Percentiles rank a stretch among this genome's conserved stretches.
Conservation (phyloP, 2,888 invertebrate species). For the Pristionchus mayeri region DNA sequence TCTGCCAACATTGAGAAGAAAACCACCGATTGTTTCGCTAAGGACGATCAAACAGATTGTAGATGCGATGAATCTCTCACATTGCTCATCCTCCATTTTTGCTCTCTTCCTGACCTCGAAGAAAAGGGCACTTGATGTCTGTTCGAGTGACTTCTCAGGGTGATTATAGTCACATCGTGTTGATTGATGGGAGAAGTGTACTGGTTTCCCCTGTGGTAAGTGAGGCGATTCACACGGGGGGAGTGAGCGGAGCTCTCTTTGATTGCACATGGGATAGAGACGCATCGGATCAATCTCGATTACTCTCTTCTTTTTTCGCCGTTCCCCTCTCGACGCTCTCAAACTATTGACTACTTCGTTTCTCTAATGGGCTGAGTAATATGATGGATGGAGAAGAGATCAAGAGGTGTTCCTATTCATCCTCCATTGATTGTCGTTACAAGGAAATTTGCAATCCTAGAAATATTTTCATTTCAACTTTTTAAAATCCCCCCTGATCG, state of each 20-base stretch:
- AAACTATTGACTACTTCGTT: not conserved
- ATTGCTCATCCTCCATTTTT: not conserved
- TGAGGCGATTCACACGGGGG: not conserved
- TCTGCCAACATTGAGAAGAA: not conserved
- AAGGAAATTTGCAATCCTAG: too few relatives aligned
- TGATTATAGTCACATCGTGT: conserved; percentile 5
- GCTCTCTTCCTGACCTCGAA: not conserved
- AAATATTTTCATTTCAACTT: too few relatives aligned
- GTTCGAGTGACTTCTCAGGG: not conserved
- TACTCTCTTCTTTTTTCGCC: not conserved
- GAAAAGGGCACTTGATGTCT: not conserved
- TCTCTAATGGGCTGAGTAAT: conserved; percentile 37
- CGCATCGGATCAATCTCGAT: conserved; percentile 25
- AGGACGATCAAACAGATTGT: not conserved
- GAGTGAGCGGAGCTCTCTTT: not conserved
- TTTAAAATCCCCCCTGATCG: too few relatives aligned
- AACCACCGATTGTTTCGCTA: too few relatives aligned
- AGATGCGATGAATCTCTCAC: not conserved
- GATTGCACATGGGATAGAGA: conserved; percentile 43
- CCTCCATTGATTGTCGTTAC: too few relatives aligned
- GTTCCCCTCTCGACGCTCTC: not conserved
- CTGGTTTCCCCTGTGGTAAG: not conserved
- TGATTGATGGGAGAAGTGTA: not conserved
- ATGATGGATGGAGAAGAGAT: conserved; percentile 9
- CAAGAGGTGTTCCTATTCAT: conserved; percentile 24